Evolutionary conservation across 2,113 vertebrate species (phyloP).

Genomic region (Delphinus delphis): DNA sequence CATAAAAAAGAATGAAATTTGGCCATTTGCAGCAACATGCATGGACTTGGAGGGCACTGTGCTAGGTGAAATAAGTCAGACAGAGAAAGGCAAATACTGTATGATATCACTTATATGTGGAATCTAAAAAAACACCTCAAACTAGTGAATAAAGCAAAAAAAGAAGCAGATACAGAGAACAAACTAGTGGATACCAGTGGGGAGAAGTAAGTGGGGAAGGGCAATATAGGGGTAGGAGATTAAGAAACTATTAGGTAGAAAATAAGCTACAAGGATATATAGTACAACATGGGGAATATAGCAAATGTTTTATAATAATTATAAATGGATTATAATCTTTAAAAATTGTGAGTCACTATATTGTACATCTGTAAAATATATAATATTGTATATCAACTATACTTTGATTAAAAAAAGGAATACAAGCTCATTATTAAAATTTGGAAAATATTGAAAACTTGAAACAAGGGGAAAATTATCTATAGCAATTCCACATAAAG

Average conservation of each 20-base stretch:
- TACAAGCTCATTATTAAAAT: slow-evolving; percentile 6
- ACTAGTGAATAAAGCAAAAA: not conserved
- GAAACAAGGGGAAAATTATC: slow-evolving; percentile 10
- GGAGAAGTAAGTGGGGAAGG: no score
- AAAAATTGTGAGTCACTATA: not conserved
- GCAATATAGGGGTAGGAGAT: no score
- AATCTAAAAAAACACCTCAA: not conserved
- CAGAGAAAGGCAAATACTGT: not conserved
- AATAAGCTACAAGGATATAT: not conserved
- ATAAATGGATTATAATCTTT: not conserved
- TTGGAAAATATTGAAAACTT: not conserved
- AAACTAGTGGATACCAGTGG: no score
- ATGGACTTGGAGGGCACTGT: not conserved
- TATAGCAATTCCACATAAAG: not conserved
- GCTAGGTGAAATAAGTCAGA: not conserved
- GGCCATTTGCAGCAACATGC: not conserved
- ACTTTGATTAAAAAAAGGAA: not conserved
- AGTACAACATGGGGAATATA: not conserved
- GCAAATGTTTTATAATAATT: not conserved
- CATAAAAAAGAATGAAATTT: not conserved
- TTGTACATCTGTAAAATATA: not conserved
- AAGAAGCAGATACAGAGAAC: not conserved
- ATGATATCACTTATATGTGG: not conserved
- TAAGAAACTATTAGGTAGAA: no score
- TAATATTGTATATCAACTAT: not conserved